Evolutionary conservation across 1,140 invertebrate species (phyloP).

Genomic region (Drosophila tsacasi): DNA sequence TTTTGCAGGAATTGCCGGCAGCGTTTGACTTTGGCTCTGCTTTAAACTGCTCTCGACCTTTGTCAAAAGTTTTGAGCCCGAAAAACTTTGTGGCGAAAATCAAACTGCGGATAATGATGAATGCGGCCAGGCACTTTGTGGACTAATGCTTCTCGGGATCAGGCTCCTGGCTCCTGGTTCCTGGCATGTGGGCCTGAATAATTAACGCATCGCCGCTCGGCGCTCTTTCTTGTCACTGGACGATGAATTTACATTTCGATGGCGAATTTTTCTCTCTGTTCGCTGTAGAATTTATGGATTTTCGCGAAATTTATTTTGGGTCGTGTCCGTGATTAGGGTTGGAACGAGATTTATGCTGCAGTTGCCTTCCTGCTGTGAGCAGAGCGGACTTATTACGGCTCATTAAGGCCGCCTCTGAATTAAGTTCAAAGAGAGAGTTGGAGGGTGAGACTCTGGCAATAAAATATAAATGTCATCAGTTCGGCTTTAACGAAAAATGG

Average conservation of each 20-base stretch:
- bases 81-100: slow-evolving; percentile 75
- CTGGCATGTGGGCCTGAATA: slow-evolving; percentile 59
- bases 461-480: slow-evolving; percentile 65
- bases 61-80: slow-evolving; percentile 70
- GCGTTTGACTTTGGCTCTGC: slow-evolving; percentile 63
- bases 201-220: slow-evolving; percentile 64
- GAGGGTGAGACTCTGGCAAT: slow-evolving; percentile 32
- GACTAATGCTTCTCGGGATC: slow-evolving; percentile 34
- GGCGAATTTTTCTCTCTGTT: slow-evolving; percentile 26
- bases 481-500: slow-evolving; percentile 32
- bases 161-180: slow-evolving; percentile 8
- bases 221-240: slow-evolving; percentile 46
- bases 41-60: slow-evolving; percentile 79
- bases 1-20: slow-evolving; percentile 70
- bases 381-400: slow-evolving; percentile 57
- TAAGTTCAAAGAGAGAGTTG: slow-evolving; percentile 35
- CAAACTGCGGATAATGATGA: slow-evolving; percentile 75
- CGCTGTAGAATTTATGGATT: slow-evolving; percentile 66
- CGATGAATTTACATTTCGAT: slow-evolving; percentile 74
- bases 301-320: slow-evolving; percentile 66
- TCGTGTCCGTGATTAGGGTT: slow-evolving; percentile 70
- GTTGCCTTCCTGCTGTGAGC: slow-evolving; percentile 32
- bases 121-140: slow-evolving; percentile 67
- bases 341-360: slow-evolving; percentile 75
- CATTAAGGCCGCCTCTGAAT: slow-evolving; percentile 57